Evolutionary conservation across 2,113 vertebrate genomes (phyloP), one percentile per base, ranked within the genome.

Genomic region (Xiphophorus hellerii): DNA sequence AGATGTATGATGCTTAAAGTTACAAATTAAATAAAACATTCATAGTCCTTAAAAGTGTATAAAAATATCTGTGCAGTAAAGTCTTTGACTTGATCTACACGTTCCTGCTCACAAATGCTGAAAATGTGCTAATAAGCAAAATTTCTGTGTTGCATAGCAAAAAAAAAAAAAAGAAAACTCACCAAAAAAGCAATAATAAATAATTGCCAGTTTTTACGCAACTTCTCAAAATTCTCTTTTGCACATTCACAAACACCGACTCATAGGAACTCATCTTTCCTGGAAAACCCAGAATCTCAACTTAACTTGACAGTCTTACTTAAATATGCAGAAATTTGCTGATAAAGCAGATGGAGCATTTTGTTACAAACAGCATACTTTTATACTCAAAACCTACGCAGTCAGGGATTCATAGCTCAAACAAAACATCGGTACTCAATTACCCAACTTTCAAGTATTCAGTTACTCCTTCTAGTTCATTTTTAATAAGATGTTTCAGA

Each of bases 391-490:
- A 88, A 71, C 30, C 75, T 67, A 72, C 58, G 42, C 31, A 35
- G 37, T 81, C 71, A 75, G 69, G n/a, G 17, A 30, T 48, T 35
- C 15, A 66, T 69, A 39, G 68, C 3, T 74, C 62, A 86, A 70
- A 71, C 60, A 30, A 27, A 76, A 89, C 80, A 88, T 90, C 87
- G 90, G 85, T 10, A 58, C 30, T 75, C 73, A 85, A 79, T 88
- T 87, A 86, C 63, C 35, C 39, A 30, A 68, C 15, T 33, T 79
- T 72, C 63, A 77, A 86, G 73, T 62, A 73, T 84, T 66, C 61
- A 29, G 66, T 60, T 63, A 67, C 48, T 51, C 42, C 30, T 30
- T 22, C 3, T 4, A 5, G 27, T 67, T 48, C 54, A 33, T 33
- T 66, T 78, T 66, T 60, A 71, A 62, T 73, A 76, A 2, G 0